A percentile compares a stretch with the other conserved stretches of the same genome.
Evolutionary conservation across 2,797 vertebrate species (phyloP).

Genomic region (Paramormyrops hopkinsi): DNA sequence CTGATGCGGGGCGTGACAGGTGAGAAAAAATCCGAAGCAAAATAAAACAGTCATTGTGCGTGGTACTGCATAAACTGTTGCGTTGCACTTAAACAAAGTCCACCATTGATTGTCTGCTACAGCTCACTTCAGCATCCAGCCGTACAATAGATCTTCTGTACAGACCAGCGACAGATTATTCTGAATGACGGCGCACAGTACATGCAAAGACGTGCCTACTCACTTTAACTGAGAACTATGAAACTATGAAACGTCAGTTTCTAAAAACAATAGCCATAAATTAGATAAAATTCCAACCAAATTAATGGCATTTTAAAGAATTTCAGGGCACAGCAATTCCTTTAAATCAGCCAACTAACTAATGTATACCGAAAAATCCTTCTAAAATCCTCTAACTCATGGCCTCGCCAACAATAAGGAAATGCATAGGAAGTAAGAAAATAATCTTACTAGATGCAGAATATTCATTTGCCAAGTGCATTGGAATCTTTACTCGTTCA

Average conservation of each 20-base stretch:
- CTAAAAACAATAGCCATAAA: neutral
- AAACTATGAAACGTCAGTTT: neutral
- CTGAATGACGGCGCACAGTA: constrained; percentile 42
- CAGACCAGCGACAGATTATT: constrained; percentile 44
- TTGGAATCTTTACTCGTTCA: neutral
- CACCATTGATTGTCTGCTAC: constrained; percentile 41
- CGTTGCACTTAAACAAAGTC: constrained; percentile 42
- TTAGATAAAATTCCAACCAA: neutral
- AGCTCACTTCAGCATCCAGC: constrained; percentile 40
- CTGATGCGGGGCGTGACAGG: constrained; percentile 12
- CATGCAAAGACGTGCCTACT: neutral
- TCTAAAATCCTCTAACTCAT: neutral
- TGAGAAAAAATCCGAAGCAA: constrained; percentile 39
- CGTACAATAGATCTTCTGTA: constrained; percentile 32
- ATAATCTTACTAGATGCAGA: neutral
- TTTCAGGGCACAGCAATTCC: neutral
- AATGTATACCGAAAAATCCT: neutral
- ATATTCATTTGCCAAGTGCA: neutral
- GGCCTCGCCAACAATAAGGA: neutral
- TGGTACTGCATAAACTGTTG: constrained; percentile 21
- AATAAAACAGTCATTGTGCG: constrained; percentile 56
- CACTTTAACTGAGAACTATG: neutral
- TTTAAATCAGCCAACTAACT: neutral
- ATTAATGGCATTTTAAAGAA: neutral
- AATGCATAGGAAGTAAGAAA: neutral